These are phyloP conservation scores for Mesorhabditis sp. DNA, from an alignment of 2,888 invertebrate species.

Conservation along the genomic window DNA sequence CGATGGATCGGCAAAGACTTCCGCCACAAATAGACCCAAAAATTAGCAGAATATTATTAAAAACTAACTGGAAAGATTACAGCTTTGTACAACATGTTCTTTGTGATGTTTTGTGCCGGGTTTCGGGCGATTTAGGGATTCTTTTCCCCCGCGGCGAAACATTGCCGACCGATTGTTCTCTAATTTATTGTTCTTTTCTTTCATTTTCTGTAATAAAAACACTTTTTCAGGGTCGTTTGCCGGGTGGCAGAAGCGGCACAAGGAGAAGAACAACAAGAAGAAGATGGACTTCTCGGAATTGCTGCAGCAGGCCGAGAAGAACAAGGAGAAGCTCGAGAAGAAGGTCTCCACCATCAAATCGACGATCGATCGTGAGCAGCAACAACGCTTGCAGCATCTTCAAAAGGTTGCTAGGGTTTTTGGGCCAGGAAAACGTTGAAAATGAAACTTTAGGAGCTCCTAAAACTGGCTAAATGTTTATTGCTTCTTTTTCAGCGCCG, in stretches of 20 bases:
- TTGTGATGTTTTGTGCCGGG: too few species aligned
- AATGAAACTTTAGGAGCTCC: conserved; percentile 16
- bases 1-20: too few species aligned
- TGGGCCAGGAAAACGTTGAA: conserved; percentile 15
- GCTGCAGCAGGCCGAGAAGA: conserved; percentile 28
- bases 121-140: too few species aligned
- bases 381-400: conserved; percentile 7
- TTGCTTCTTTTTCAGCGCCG: conserved; percentile 8
- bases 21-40: too few species aligned
- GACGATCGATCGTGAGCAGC: conserved; percentile 15
- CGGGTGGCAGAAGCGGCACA: conserved; percentile 31
- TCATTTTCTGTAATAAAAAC: not conserved
- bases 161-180: not conserved
- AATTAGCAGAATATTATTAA: too few species aligned
- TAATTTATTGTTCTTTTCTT: not conserved
- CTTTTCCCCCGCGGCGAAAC: not conserved
- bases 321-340: conserved; percentile 23
- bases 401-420: conserved; percentile 11
- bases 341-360: conserved; percentile 21
- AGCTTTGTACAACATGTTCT: too few species aligned
- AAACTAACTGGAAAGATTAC: too few species aligned
- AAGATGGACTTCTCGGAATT: conserved; percentile 32
- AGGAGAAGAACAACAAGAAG: conserved; percentile 22
- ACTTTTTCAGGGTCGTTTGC: not conserved
- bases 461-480: conserved; percentile 9